Evolutionary conservation across 92 coral and sea anemone genomes (phyloP), one percentile per base, ranked within the genome.

Genomic region (Porites evermanni): DNA sequence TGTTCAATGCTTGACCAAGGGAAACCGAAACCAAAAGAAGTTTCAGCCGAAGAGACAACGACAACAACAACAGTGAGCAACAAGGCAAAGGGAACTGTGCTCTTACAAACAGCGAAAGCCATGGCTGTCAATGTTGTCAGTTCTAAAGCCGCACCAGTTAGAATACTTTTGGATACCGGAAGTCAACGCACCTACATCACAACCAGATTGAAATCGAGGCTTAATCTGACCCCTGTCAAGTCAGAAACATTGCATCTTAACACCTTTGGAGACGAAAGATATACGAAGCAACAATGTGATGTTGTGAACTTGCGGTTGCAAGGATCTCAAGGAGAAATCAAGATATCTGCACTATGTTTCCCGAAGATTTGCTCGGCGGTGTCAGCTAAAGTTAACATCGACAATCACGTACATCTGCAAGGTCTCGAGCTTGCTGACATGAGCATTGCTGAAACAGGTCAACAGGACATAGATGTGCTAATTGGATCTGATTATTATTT

Each of bases 401-500:
- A 73, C 61, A 51, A 52, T 67, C 81, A 29, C 56, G 59, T 80
- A 9, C 83, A 66, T 51, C 63, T 64, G 17, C 69, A 86, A 73
- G 63, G 58, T 13, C 78, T 73, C 63, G 61, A 73, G 61, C 83
- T 90, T 58, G 93, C 93, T 29, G 90, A 90, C 77, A 51, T 24
- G n/a, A 83, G 88, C 83, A 87, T 86, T 6, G 23, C 20, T 21
- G 87, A 86, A n/a, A 78, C 47, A 2, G 68, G 52, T 21, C 20
- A 75, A 7, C 87, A 86, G 26, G 63, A 63, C 58, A 90, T 90
- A 23, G 91, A 90, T 65, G 53, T 90, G 19, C 52, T 90, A 61
- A 80, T 90, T 56, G 93, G 93, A 47, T 81, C 85, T 8, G 91
- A 90, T 59, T 87, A 90, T 59, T 90, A 86, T 71, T 90, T 80